Conservation (phyloP, 2,797 vertebrate genomes). For the Arnoldichthys spilopterus region DNA sequence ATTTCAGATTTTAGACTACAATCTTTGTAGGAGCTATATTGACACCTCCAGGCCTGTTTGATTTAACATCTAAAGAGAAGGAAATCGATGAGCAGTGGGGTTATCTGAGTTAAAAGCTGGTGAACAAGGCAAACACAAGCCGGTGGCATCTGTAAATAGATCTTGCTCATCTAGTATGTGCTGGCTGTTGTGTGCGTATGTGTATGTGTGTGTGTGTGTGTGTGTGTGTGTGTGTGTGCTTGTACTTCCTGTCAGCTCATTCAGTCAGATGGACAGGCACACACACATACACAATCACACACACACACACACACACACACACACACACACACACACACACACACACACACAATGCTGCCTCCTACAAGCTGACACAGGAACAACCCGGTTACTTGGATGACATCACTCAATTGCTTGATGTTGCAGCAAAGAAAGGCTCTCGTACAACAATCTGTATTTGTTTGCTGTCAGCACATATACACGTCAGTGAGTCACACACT, state of each 20-base stretch:
- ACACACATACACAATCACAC: too few species aligned
- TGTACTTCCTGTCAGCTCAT: not conserved
- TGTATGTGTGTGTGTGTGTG: not conserved
- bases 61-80: slow-evolving; percentile 40
- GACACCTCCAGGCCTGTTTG: slow-evolving; percentile 18
- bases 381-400: not conserved
- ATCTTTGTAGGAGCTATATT: slow-evolving; percentile 19
- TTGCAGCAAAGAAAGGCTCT: not conserved
- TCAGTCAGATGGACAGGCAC: slow-evolving; percentile 2
- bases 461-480: not conserved
- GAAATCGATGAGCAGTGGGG: slow-evolving; percentile 44
- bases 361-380: not conserved
- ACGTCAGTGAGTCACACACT: not conserved
- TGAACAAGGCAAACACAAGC: slow-evolving; percentile 6
- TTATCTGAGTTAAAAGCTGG: slow-evolving; percentile 27
- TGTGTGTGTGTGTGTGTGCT: not conserved
- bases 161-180: slow-evolving; percentile 17
- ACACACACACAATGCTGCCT: too few species aligned
- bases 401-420: not conserved
- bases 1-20: not conserved
- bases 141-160: slow-evolving; percentile 22
- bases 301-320: too few species aligned
- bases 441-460: not conserved
- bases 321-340: not conserved
- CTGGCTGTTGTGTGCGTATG: not conserved